Evolutionary conservation across 2,888 invertebrate genomes (phyloP), one percentile per base, ranked within the genome.

Genomic region (Anticlea derivata): DNA sequence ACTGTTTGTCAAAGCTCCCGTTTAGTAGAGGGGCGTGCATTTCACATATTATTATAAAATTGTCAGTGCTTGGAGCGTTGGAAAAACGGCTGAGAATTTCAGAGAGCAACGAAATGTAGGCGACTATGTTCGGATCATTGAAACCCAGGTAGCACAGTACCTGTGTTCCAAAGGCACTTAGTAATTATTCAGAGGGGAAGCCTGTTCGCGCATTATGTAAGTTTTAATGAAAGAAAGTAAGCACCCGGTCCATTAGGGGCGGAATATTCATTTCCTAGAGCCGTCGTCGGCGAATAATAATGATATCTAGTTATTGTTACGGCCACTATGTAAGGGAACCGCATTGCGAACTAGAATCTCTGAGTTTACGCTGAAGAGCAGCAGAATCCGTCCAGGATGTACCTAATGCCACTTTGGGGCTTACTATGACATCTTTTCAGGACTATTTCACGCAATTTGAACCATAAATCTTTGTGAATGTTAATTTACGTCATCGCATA

Each of bases 221-320:
- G 76, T 80, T 77, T 75, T 78, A 79, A 79, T 79, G 77, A 79
- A 78, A 78, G 78, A 78, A 79, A 75, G 71, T 75, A 75, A 58
- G 55, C 49, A 55, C 55, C 43, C 68, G 66, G 67, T 73, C 74
- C 73, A 78, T 80, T 79, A 74, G 66, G 60, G 63, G 70, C 47
- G 70, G 76, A 80, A 80, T 79, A 80, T 79, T 80, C 78, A 78
- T 79, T 79, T 66, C 65, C 66, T 64, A 48, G 65, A 60, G 44
- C 59, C 68, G 65, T 66, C 65, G 67, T 63, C 56, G 63, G 63
- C 70, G 75, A 73, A 74, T 75, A 74, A 73, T 73, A 73, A 78
- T 76, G 73, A 76, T 74, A 76, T 73, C 71, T 70, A 71, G 77
- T 75, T 78, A 77, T 78, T 78, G 74, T 78, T 78, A 75, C 70